phyloP scores from a whole-genome alignment of 1,140 invertebrate species.

The Dryas iulia region DNA sequence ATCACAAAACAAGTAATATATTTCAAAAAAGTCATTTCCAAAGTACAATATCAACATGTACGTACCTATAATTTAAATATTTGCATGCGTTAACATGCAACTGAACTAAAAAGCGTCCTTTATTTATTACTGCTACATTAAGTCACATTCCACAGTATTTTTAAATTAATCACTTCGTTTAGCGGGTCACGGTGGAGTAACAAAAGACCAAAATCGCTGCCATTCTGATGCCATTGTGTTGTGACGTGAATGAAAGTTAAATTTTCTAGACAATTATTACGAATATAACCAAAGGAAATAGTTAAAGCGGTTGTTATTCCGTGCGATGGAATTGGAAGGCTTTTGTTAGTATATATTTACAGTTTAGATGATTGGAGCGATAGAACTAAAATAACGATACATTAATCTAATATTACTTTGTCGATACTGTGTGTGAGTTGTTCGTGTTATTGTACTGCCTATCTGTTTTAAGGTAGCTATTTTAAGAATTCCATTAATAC shows the following conservation, averaged over 20 bases:
- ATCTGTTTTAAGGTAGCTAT: too few species aligned
- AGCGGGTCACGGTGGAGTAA: conserved; percentile 22
- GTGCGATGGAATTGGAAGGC: neutral
- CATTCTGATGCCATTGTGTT: conserved; percentile 16
- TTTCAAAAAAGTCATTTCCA: neutral
- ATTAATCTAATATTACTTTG: neutral
- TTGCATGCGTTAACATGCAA: conserved; percentile 20
- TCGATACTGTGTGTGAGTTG: neutral
- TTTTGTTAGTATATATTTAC: neutral
- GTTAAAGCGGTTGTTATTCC: conserved; percentile 9
- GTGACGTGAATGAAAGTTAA: conserved; percentile 11
- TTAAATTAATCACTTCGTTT: conserved; percentile 27
- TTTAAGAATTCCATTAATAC: too few species aligned
- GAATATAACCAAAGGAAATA: conserved; percentile 13
- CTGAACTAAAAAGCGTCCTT: conserved; percentile 21
- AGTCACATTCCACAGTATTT: conserved; percentile 23
- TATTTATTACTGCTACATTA: conserved; percentile 10
- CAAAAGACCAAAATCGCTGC: conserved; percentile 17
- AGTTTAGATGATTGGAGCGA: neutral
- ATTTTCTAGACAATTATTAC: conserved; percentile 16
- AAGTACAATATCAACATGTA: neutral
- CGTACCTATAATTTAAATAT: neutral
- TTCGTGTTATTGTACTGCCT: too few species aligned
- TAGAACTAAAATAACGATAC: neutral
- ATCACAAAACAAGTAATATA: too few species aligned